phyloP scores from a whole-genome alignment of 2,888 invertebrate species.

The Scrobipalpa atriplicella region DNA sequence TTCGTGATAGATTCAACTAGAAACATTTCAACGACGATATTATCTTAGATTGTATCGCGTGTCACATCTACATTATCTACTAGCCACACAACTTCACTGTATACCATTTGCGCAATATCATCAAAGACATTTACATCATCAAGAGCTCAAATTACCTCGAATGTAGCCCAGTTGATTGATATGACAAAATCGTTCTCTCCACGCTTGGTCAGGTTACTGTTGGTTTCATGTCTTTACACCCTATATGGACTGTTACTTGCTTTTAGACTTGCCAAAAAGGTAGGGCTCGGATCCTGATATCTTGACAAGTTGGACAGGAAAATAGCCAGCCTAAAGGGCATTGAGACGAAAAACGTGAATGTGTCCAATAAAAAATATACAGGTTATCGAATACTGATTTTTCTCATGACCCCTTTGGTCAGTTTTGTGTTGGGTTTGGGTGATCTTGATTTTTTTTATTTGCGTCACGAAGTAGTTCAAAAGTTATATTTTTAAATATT shows the following conservation, averaged over 20 bases:
- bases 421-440: neutral
- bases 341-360: constrained; percentile 16
- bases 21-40: neutral
- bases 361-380: constrained; percentile 8
- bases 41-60: neutral
- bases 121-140: constrained; percentile 12
- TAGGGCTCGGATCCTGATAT: constrained; percentile 17
- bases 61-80: neutral
- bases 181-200: constrained; percentile 16
- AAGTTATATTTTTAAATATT: neutral
- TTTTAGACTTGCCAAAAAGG: constrained; percentile 15
- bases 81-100: constrained; percentile 1
- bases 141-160: constrained; percentile 8
- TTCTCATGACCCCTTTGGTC: constrained; percentile 3
- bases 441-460: neutral
- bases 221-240: constrained; percentile 9
- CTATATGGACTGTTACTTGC: constrained; percentile 4
- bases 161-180: neutral
- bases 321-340: constrained; percentile 12
- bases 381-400: neutral
- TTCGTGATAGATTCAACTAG: neutral
- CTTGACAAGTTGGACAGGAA: constrained; percentile 19
- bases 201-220: neutral
- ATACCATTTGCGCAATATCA: constrained; percentile 1
- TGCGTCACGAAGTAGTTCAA: neutral